phyloP scores from a whole-genome alignment of 1,140 invertebrate species.

The Drosophila varians region DNA sequence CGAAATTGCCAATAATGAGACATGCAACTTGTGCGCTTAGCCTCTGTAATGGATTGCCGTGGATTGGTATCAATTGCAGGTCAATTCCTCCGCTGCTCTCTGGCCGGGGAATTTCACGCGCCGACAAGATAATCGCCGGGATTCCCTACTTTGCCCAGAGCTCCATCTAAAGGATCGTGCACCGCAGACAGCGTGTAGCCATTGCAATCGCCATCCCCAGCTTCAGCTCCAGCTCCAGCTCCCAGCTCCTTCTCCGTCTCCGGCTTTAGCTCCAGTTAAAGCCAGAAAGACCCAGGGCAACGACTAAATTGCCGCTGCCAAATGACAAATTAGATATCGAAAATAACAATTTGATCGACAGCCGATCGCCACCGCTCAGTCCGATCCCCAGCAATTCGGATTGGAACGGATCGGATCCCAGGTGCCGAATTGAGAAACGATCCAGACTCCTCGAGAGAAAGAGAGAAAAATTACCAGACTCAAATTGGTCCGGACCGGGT shows the following conservation, averaged over 20 bases:
- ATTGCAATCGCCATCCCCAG: no score
- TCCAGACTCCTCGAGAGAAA: slow-evolving; percentile 13
- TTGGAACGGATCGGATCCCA: background rate
- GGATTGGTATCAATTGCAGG: slow-evolving; percentile 83
- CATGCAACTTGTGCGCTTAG: slow-evolving; percentile 82
- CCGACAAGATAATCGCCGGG: slow-evolving; percentile 81
- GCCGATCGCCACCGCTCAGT: slow-evolving; percentile 71
- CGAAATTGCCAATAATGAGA: slow-evolving; percentile 83
- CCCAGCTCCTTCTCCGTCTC: no score
- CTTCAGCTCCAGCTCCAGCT: slow-evolving; percentile 1
- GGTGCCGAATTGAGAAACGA: slow-evolving; percentile 16
- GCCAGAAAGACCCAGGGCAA: slow-evolving; percentile 28
- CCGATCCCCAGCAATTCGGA: slow-evolving; percentile 3
- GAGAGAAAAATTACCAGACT: slow-evolving; percentile 57
- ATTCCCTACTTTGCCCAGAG: slow-evolving; percentile 77
- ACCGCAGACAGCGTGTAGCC: slow-evolving; percentile 74
- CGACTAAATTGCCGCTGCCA: slow-evolving; percentile 54
- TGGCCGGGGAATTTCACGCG: slow-evolving; percentile 68
- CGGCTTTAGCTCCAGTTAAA: slow-evolving; percentile 18
- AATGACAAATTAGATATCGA: slow-evolving; percentile 83
- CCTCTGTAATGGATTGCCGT: slow-evolving; percentile 81
- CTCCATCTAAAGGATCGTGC: slow-evolving; percentile 61
- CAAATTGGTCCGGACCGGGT: slow-evolving; percentile 51
- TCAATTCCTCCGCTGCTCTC: slow-evolving; percentile 68
- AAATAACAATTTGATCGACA: slow-evolving; percentile 81